Evolutionary conservation across 2,797 vertebrate genomes (phyloP).

Genomic region (Peromyscus attwateri): DNA sequence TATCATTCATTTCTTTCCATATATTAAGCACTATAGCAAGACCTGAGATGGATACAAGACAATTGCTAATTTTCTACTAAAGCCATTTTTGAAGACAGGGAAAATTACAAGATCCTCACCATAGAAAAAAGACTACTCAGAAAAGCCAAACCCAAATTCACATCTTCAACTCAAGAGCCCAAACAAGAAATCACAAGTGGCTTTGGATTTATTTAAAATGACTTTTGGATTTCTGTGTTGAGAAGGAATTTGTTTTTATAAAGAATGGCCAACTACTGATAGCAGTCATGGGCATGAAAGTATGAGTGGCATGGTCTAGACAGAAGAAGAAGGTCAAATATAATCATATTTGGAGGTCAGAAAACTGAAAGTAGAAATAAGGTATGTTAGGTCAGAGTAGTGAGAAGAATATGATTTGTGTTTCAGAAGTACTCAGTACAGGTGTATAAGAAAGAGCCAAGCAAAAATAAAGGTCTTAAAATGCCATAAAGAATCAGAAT

Average conservation of each 20-base stretch:
- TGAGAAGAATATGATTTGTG: no score
- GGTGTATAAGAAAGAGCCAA: no score
- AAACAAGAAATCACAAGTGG: neutral
- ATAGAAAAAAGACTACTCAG: neutral
- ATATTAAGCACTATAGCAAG: neutral
- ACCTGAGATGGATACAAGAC: neutral
- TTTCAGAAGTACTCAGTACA: no score
- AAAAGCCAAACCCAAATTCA: neutral
- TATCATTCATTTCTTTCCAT: neutral
- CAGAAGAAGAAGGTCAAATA: neutral
- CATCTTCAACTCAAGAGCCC: neutral
- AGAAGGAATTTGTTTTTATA: neutral
- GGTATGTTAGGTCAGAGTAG: neutral
- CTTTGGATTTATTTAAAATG: neutral
- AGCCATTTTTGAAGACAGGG: neutral
- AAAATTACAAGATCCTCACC: neutral
- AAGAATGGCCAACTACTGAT: neutral
- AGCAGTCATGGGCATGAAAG: neutral
- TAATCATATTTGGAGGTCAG: neutral
- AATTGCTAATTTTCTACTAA: neutral
- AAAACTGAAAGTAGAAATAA: neutral
- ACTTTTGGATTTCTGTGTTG: neutral
- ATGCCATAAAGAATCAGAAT: neutral
- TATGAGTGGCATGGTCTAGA: neutral
- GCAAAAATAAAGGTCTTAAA: no score